Evolutionary conservation across 2,888 invertebrate species (phyloP).

Genomic region (Xestobium rufovillosum): DNA sequence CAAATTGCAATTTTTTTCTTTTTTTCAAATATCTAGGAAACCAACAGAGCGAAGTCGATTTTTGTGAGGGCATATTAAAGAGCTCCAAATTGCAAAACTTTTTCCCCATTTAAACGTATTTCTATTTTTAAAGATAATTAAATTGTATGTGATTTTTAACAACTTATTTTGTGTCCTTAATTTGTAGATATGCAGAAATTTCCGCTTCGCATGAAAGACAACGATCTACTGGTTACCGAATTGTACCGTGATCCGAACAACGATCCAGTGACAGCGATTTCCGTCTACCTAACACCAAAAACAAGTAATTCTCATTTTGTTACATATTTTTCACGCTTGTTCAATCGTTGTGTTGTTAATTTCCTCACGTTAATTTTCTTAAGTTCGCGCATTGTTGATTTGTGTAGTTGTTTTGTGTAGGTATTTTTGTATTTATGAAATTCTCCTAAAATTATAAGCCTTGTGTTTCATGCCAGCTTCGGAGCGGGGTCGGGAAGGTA

Average conservation of each 20-base stretch:
- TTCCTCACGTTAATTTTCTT: not conserved
- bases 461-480: constrained; percentile 54
- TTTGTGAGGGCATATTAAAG: too few species aligned
- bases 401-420: not conserved
- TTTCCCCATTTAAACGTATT: too few species aligned
- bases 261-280: constrained; percentile 95
- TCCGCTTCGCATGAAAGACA: constrained; percentile 97
- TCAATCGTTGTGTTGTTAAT: not conserved
- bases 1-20: too few species aligned
- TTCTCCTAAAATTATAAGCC: constrained; percentile 28
- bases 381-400: too few species aligned
- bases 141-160: too few species aligned
- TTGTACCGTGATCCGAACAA: constrained; percentile 89
- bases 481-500: constrained; percentile 55
- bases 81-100: too few species aligned
- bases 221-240: constrained; percentile 94
- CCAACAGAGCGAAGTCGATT: too few species aligned
- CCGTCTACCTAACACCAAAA: constrained; percentile 97
- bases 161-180: constrained; percentile 17
- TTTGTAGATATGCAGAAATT: constrained; percentile 96
- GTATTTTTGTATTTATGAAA: not conserved
- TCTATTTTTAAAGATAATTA: too few species aligned
- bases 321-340: not conserved
- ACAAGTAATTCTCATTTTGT: constrained; percentile 66
- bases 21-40: too few species aligned